Base-by-base conservation (phyloP, 1,140 invertebrate species). In the Trichonephila inaurata region DNA sequence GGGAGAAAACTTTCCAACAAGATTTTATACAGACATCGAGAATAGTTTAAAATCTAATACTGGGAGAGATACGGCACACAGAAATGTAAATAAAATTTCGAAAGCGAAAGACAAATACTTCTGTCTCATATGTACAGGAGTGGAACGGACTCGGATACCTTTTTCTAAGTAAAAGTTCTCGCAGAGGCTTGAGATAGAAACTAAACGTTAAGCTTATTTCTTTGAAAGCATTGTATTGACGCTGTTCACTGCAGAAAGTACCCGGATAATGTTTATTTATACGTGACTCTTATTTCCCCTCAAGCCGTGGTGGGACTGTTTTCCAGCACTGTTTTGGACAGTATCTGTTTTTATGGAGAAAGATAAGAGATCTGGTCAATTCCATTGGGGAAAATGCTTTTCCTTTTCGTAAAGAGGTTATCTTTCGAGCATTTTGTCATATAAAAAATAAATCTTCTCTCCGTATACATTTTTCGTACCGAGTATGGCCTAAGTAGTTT, bases 21-120 rank as follows among this genome's bases (percentile, higher is more conserved):
- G 89, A 91, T 91, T 82, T 91, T 91, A 91, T 91, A 33, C 83
- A 51, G 89, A 82, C 69, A 91, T 91, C 28, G 44, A n/a, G 89
- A 91, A 91, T 61, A 91, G 72, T 91, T 91, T 91, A 82, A 89
- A 89, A 89, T 64, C 66, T 89, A 51, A 66, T 89, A 89, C 64
- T 72, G 51, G n/a, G 58, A 85, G 51, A 85, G 51, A 89, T 51
- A 60, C 69, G 60, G 60, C 24, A 33, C 62, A 33, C 16, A 89
- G 33, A 40, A 69, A 72, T 89, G 33, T 89, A 89, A 91, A 91
- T 82, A 82, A 81, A 91, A 91, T 91, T 81, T 82, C 58, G 19
- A 24, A 51, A 21, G 60, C 61, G 44, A 89, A 89, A 91, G 89
- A 91, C 89, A 91, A 90, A 90, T 91, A 77, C 33, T 51, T 58